Evolutionary conservation across 1,140 invertebrate species (phyloP), one percentile per base, ranked within the genome.

Genomic region (Sminthurides bifidus): DNA sequence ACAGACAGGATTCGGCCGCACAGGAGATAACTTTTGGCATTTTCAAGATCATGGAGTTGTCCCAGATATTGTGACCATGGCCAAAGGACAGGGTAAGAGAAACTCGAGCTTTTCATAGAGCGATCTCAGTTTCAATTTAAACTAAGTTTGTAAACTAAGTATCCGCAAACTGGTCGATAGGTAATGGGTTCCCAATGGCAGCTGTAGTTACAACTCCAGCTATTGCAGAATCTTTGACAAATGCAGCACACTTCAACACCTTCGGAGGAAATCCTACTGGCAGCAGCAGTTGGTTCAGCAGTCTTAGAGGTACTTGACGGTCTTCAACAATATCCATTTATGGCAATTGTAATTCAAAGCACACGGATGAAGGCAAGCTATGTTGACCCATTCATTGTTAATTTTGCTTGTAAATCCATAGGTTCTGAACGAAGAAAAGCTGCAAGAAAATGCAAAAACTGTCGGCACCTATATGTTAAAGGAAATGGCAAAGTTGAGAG

Each of bases 191-290:
- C 72, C 94, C 94, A 0, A 71, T 98, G 67, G 92, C 83, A 1
- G 92, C 92, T 15, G 89, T 97, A 0, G 84, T 94, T 0, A 96
- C 92, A 0, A 93, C 85, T 0, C 77, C 79, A 4, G 80, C 86
- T 69, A 88, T 98, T 51, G 87, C 92, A 0, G 69, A 79, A 14
- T 76, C 76, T 5, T 75, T 96, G 62, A 77, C 76, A 0, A 74
- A 79, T 62, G 88, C 88, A 0, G 68, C 79, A 8, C 89, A 94
- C 73, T 97, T 97, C 68, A 98, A 98, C 69, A 98, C 94, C 0
- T 98, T 85, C 70, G 92, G 90, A 6, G 94, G 94, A 6, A 96
- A 95, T 75, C 89, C 94, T n/a, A 0, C 63, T 98, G 60, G 85
- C 89, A 3, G 89, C 81, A 65, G 79, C 85, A 29, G 84, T 88